Percentiles rank a stretch among this genome's conserved stretches.
These are phyloP conservation scores for Drosophila paranaensis DNA, from an alignment of 2,888 invertebrate genomes.

Conservation along the genomic window DNA sequence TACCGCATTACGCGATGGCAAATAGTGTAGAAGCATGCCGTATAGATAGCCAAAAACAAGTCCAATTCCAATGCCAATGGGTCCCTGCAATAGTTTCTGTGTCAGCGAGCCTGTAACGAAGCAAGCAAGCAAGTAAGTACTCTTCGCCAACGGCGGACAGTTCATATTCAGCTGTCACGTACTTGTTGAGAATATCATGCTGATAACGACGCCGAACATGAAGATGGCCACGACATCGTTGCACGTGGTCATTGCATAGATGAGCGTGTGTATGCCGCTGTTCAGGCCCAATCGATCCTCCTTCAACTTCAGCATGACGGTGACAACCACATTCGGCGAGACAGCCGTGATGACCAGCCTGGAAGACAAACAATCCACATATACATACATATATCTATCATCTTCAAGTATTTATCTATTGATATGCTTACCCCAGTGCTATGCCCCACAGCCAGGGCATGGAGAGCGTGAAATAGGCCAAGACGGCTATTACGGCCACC, in stretches of 20 bases:
- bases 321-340: constrained; percentile 91
- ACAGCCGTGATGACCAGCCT: constrained; percentile 89
- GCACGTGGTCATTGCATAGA: constrained; percentile 87
- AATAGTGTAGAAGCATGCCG: constrained; percentile 87
- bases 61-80: constrained; percentile 87
- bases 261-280: constrained; percentile 90
- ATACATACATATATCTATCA: background rate
- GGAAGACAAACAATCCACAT: constrained; percentile 14
- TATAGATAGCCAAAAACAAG: constrained; percentile 87
- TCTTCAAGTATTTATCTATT: background rate
- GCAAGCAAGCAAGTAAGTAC: constrained; percentile 13
- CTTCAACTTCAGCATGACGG: constrained; percentile 88
- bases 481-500: constrained; percentile 85
- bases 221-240: constrained; percentile 92
- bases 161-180: constrained; percentile 52
- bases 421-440: constrained; percentile 85
- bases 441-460: constrained; percentile 88
- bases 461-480: constrained; percentile 86
- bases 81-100: constrained; percentile 86
- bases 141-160: background rate
- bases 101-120: constrained; percentile 84
- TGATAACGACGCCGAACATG: constrained; percentile 88
- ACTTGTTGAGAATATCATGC: constrained; percentile 88
- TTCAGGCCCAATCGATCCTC: constrained; percentile 87
- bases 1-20: constrained; percentile 86